These are phyloP conservation scores for Micronycteris hirsuta DNA, from an alignment of 2,113 vertebrate genomes.

Conservation along the genomic window DNA sequence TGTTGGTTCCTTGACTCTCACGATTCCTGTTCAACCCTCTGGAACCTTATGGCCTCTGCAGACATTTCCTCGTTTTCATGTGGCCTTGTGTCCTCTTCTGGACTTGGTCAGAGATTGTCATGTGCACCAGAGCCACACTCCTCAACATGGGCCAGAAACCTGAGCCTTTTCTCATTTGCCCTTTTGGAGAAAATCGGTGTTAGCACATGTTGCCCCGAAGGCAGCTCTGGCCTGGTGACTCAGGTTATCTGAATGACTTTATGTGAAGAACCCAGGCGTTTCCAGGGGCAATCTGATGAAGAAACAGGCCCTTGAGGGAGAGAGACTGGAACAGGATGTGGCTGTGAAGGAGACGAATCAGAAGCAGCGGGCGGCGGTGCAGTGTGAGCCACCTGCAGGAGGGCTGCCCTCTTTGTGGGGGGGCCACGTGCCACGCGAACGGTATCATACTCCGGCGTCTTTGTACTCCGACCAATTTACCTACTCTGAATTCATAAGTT, in stretches of 20 bases:
- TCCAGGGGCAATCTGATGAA: neutral
- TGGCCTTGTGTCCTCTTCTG: neutral
- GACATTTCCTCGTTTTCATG: neutral
- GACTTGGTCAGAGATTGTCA: neutral
- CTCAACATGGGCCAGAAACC: neutral
- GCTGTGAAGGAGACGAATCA: neutral
- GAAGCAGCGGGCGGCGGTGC: neutral
- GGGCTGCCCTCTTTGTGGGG: neutral
- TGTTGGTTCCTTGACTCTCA: neutral
- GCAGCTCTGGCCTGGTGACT: neutral
- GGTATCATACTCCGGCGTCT: neutral
- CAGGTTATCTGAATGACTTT: neutral
- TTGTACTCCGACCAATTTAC: neutral
- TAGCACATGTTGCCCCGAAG: neutral
- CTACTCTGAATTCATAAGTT: neutral
- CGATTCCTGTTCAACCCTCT: neutral
- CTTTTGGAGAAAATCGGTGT: neutral
- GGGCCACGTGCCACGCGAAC: accelerated
- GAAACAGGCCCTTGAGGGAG: neutral
- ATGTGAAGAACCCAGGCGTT: neutral
- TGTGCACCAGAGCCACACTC: accelerated
- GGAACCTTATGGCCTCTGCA: neutral
- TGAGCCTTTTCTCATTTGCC: neutral
- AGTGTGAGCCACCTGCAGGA: neutral
- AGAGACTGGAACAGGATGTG: neutral